Evolutionary conservation across 2,888 invertebrate genomes (phyloP).

Genomic region (Orthosia gothica): DNA sequence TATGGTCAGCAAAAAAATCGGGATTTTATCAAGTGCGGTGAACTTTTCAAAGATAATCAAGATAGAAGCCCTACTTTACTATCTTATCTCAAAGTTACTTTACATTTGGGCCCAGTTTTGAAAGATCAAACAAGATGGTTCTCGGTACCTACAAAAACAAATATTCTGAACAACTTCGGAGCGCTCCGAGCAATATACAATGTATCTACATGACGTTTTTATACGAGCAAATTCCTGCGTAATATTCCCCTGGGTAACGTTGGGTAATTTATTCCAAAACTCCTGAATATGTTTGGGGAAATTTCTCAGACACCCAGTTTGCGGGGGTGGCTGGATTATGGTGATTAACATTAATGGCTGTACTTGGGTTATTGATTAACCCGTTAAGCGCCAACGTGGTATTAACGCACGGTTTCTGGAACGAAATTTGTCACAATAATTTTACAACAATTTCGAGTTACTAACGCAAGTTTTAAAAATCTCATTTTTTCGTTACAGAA

Average conservation of each 20-base stretch:
- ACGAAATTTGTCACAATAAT: no score
- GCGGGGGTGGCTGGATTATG: constrained; percentile 48
- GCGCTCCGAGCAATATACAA: constrained; percentile 9
- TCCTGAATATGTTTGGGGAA: constrained; percentile 56
- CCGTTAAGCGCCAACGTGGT: constrained; percentile 33
- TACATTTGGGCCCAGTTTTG: constrained; percentile 23
- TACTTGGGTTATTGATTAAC: constrained; percentile 59
- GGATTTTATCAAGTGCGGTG: constrained; percentile 6
- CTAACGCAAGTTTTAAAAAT: no score
- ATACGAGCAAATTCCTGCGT: constrained; percentile 53
- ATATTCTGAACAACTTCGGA: constrained; percentile 6
- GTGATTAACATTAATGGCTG: constrained; percentile 56
- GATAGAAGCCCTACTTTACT: constrained; percentile 31
- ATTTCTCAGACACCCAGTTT: constrained; percentile 36
- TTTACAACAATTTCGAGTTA: no score
- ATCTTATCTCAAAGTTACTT: constrained; percentile 44
- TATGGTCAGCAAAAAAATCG: neutral
- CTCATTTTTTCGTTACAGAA: no score
- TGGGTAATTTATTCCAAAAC: constrained; percentile 64
- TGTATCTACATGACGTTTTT: constrained; percentile 40
- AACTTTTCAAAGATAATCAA: constrained; percentile 32
- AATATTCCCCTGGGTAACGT: constrained; percentile 30
- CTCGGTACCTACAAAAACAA: constrained; percentile 1
- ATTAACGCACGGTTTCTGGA: neutral
- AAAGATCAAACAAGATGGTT: constrained; percentile 30